Conservation (phyloP, 2,797 vertebrate genomes). For the Lithobates pipiens region DNA sequence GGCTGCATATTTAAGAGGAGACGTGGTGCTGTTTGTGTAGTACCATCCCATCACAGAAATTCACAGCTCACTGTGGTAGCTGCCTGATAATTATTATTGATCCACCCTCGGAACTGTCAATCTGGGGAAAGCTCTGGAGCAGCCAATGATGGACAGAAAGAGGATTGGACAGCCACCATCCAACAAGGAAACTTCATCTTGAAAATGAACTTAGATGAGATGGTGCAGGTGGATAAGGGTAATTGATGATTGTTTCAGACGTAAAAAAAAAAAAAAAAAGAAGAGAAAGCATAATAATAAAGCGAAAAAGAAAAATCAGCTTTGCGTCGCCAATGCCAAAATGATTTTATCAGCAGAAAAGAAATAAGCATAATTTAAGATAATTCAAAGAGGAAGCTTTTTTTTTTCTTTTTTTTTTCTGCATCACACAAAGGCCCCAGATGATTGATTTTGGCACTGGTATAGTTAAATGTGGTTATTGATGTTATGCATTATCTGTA, state of each 20-base stretch:
- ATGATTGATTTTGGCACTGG: background rate
- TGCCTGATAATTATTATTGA: conserved; percentile 97
- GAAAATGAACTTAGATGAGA: conserved; percentile 91
- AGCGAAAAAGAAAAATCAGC: conserved; percentile 62
- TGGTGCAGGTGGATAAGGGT: conserved; percentile 89
- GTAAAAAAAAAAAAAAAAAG: conserved; percentile 66
- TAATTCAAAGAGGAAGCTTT: too few relatives aligned
- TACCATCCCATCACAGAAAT: conserved; percentile 82
- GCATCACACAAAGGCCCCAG: too few relatives aligned
- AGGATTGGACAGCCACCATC: conserved; percentile 89
- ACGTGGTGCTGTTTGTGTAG: conserved; percentile 77
- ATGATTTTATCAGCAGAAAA: too few relatives aligned
- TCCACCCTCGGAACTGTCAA: conserved; percentile 90
- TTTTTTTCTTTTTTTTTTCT: too few relatives aligned
- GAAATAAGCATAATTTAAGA: too few relatives aligned
- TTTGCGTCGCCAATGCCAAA: too few relatives aligned
- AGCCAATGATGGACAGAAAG: conserved; percentile 89
- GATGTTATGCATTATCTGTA: background rate
- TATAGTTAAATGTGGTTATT: conserved; percentile 43
- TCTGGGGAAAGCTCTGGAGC: conserved; percentile 81
- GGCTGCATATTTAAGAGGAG: conserved; percentile 74
- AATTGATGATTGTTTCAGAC: conserved; percentile 96
- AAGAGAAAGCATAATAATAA: conserved; percentile 69
- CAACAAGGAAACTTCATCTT: conserved; percentile 88
- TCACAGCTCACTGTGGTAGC: conserved; percentile 82